Conservation (phyloP, 1,140 invertebrate genomes). For the Acyrthosiphon pisum region DNA sequence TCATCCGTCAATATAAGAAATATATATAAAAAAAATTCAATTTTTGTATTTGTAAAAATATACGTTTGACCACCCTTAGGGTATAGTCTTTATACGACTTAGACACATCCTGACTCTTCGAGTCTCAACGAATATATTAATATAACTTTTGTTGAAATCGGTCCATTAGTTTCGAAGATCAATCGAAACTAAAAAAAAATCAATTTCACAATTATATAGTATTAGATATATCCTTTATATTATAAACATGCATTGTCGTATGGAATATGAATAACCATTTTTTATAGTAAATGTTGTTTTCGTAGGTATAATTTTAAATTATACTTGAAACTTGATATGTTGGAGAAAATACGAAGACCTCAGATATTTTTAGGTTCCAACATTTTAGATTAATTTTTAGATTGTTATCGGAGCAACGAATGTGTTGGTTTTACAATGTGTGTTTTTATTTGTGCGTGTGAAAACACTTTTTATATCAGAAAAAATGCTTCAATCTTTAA, state of each 20-base stretch:
- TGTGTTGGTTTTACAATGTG: not conserved
- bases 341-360: not conserved
- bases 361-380: not conserved
- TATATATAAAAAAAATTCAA: not conserved
- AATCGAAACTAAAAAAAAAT: not conserved
- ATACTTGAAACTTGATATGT: not conserved
- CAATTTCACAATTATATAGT: not conserved
- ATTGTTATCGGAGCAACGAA: not conserved
- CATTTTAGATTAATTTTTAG: not conserved
- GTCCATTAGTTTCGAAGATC: not conserved
- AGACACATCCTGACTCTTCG: not conserved
- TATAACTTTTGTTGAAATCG: not conserved
- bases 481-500: not conserved
- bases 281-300: not conserved
- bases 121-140: not conserved
- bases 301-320: not conserved
- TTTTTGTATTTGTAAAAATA: not conserved
- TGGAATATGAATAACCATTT: not conserved
- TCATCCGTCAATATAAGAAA: too few relatives aligned
- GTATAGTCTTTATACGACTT: not conserved
- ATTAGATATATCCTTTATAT: not conserved
- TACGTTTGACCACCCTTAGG: not conserved
- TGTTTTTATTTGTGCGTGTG: not conserved
- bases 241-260: not conserved
- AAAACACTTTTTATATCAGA: not conserved